Evolutionary conservation across 2,113 vertebrate species (phyloP).

Genomic region (Oncorhynchus keta): DNA sequence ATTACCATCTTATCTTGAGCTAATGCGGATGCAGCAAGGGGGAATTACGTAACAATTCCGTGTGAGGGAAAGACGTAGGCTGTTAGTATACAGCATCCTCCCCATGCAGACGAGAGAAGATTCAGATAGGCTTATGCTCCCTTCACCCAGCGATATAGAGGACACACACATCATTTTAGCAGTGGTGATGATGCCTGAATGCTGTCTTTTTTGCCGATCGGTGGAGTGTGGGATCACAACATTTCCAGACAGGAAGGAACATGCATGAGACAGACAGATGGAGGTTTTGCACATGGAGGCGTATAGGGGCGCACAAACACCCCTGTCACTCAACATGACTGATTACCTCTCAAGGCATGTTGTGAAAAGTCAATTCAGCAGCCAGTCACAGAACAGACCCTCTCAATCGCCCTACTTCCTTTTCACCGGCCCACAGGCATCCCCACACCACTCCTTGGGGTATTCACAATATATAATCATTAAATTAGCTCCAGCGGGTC

Average conservation of each 20-base stretch:
- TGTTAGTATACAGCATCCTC: constrained; percentile 26
- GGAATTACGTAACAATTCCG: constrained; percentile 27
- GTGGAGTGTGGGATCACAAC: constrained; percentile 55
- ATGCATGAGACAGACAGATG: constrained; percentile 46
- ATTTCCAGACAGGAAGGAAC: constrained; percentile 64
- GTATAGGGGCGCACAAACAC: constrained; percentile 55
- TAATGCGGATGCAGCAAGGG: constrained; percentile 24
- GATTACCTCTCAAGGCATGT: constrained; percentile 64
- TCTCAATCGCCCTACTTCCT: constrained; percentile 36
- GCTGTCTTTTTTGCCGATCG: constrained; percentile 33
- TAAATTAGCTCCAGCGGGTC: constrained; percentile 57
- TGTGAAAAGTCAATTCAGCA: constrained; percentile 71
- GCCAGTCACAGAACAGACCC: constrained; percentile 32
- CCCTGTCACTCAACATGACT: constrained; percentile 73
- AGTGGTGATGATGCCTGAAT: background rate
- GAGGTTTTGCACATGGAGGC: constrained; percentile 18
- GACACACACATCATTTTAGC: constrained; percentile 24
- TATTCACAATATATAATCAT: constrained; percentile 68
- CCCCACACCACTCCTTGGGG: background rate
- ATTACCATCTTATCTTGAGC: constrained; percentile 43
- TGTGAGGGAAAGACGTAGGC: constrained; percentile 39
- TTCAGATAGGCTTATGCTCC: constrained; percentile 43
- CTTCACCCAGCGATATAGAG: constrained; percentile 24
- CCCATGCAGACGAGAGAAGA: constrained; percentile 25
- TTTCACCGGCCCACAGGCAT: constrained; percentile 30